Conservation (phyloP, 2,113 vertebrate species). For the Columba janthina region DNA sequence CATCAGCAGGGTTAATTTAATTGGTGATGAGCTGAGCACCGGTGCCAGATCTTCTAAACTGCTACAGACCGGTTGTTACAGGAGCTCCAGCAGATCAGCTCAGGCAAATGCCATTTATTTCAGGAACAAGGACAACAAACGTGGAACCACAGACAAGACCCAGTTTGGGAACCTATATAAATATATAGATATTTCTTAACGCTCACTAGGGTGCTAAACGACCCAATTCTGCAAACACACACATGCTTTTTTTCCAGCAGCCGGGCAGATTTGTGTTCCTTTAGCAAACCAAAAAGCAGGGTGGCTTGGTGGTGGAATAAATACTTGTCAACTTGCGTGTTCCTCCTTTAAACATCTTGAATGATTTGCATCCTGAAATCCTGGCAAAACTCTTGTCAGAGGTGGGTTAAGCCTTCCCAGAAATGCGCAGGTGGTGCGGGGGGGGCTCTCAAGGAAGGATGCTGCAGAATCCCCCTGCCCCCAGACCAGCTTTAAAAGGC, state of each 20-base stretch:
- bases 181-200: not conserved
- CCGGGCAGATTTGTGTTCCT: rapidly evolving
- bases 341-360: not conserved
- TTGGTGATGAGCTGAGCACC: rapidly evolving
- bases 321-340: not conserved
- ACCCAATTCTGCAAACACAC: not conserved
- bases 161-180: slow-evolving; percentile 17
- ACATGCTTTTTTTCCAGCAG: not conserved
- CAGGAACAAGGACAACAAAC: slow-evolving; percentile 28
- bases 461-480: not conserved
- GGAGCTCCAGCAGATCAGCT: not conserved
- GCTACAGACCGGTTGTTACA: not conserved
- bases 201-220: not conserved
- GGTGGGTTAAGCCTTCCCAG: not conserved
- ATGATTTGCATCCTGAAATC: not conserved
- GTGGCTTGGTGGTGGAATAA: not conserved
- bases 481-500: not conserved
- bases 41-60: not conserved
- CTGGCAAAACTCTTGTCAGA: not conserved
- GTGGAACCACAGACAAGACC: not conserved
- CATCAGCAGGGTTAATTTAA: not conserved
- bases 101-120: not conserved
- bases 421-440: rapidly evolving
- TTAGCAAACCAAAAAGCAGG: not conserved
- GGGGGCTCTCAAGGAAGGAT: not conserved